These are phyloP conservation scores for Chrysomela aeneicollis DNA, from an alignment of 2,888 invertebrate species.

Conservation along the genomic window DNA sequence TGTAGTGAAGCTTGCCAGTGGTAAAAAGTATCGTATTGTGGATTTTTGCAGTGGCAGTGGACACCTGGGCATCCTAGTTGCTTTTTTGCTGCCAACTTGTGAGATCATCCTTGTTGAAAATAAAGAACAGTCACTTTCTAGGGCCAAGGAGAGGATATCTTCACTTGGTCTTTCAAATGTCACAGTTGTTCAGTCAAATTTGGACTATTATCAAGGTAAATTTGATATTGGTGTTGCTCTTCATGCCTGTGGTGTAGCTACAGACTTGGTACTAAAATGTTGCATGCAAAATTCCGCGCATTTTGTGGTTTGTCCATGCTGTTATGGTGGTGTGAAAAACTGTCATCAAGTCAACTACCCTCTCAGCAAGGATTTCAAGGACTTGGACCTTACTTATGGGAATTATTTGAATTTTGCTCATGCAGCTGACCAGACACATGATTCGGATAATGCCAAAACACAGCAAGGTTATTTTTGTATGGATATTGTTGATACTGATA, in stretches of 20 bases:
- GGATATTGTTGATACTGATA: slow-evolving; percentile 87
- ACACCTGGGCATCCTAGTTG: slow-evolving; percentile 88
- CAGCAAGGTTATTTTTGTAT: slow-evolving; percentile 85
- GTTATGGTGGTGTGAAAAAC: slow-evolving; percentile 87
- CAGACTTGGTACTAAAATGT: slow-evolving; percentile 88
- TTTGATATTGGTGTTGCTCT: slow-evolving; percentile 89
- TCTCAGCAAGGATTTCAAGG: slow-evolving; percentile 71
- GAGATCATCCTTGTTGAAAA: slow-evolving; percentile 87
- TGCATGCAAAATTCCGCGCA: slow-evolving; percentile 79
- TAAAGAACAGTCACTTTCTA: slow-evolving; percentile 83
- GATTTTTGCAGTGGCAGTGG: slow-evolving; percentile 97
- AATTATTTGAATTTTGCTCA: slow-evolving; percentile 82
- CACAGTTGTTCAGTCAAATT: slow-evolving; percentile 84
- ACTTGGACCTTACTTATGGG: slow-evolving; percentile 40
- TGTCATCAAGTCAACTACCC: slow-evolving; percentile 86
- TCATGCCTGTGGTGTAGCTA: slow-evolving; percentile 95
- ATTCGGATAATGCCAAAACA: slow-evolving; percentile 72
- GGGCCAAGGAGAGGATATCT: slow-evolving; percentile 76
- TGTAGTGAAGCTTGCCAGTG: slow-evolving; percentile 71
- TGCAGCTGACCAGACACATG: slow-evolving; percentile 92
- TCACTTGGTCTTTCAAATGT: slow-evolving; percentile 77
- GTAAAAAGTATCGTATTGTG: slow-evolving; percentile 71
- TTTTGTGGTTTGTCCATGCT: slow-evolving; percentile 93
- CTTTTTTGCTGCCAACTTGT: slow-evolving; percentile 80
- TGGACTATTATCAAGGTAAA: slow-evolving; percentile 83